Evolutionary conservation across 2,888 invertebrate species (phyloP).

Genomic region (Baccha elongata): DNA sequence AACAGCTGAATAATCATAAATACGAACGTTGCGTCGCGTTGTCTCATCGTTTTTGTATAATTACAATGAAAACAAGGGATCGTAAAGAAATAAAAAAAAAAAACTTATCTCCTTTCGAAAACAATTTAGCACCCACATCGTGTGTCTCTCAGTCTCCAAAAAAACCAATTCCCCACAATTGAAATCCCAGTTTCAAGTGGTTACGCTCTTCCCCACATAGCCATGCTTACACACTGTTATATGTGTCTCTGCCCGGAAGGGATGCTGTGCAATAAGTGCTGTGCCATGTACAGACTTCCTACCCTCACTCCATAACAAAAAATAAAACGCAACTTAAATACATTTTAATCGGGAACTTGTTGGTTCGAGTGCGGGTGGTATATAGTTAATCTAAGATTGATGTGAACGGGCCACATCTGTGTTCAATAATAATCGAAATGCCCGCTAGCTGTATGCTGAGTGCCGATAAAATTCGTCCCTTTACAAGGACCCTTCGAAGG

Average conservation of each 20-base stretch:
- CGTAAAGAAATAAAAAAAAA: constrained; percentile 3
- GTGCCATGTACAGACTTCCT: constrained; percentile 58
- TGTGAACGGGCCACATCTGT: constrained; percentile 72
- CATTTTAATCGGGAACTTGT: constrained; percentile 70
- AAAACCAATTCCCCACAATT: constrained; percentile 19
- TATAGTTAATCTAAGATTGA: constrained; percentile 73
- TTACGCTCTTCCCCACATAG: constrained; percentile 24
- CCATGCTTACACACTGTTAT: not conserved
- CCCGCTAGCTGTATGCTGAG: constrained; percentile 67
- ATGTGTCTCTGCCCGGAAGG: constrained; percentile 38
- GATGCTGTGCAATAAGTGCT: constrained; percentile 65
- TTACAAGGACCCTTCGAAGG: not conserved
- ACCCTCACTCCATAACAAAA: not conserved
- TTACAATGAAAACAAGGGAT: constrained; percentile 46
- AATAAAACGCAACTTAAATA: constrained; percentile 61
- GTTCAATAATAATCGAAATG: constrained; percentile 72
- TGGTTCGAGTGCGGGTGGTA: constrained; percentile 46
- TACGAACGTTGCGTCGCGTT: constrained; percentile 14
- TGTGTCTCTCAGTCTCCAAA: not conserved
- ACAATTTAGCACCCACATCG: constrained; percentile 19
- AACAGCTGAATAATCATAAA: constrained; percentile 41
- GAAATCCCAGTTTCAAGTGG: constrained; percentile 44
- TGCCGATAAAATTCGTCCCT: constrained; percentile 63
- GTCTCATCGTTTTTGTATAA: constrained; percentile 20
- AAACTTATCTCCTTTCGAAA: constrained; percentile 9